Percentiles rank a stretch among this genome's conserved stretches.
Evolutionary conservation across 2,888 invertebrate species (phyloP).

Genomic region (Callyntrura sp.): DNA sequence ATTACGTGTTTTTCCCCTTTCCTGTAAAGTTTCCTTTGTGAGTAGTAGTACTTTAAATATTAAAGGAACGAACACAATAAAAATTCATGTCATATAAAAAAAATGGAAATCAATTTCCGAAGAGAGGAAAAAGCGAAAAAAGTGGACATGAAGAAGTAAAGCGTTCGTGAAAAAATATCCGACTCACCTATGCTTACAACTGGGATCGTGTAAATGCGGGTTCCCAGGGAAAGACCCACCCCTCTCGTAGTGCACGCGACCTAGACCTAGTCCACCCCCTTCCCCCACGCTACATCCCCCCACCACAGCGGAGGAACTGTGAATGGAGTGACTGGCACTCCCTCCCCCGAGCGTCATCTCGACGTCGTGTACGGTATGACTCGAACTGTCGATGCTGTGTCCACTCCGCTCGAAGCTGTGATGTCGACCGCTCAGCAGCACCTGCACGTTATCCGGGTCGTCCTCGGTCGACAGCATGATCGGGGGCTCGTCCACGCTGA

Average conservation of each 20-base stretch:
- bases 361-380: slow-evolving; percentile 70
- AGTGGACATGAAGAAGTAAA: neutral
- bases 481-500: slow-evolving; percentile 83
- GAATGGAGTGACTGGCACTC: slow-evolving; percentile 72
- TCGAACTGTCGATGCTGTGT: slow-evolving; percentile 71
- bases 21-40: neutral
- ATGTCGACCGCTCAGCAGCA: slow-evolving; percentile 63
- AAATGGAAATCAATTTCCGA: neutral
- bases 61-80: neutral
- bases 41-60: slow-evolving; percentile 28
- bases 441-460: slow-evolving; percentile 82
- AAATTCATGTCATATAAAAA: neutral
- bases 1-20: neutral
- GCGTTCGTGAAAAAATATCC: neutral
- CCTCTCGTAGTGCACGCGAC: slow-evolving; percentile 58
- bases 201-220: slow-evolving; percentile 72
- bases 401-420: slow-evolving; percentile 65
- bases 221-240: slow-evolving; percentile 76
- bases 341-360: slow-evolving; percentile 71
- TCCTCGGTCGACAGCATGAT: slow-evolving; percentile 83
- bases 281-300: slow-evolving; percentile 36
- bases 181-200: slow-evolving; percentile 74
- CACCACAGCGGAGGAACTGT: slow-evolving; percentile 54
- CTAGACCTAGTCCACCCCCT: slow-evolving; percentile 11
- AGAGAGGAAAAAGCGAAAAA: neutral